Conservation (phyloP, 1,140 invertebrate species). For the Aethina tumida region DNA sequence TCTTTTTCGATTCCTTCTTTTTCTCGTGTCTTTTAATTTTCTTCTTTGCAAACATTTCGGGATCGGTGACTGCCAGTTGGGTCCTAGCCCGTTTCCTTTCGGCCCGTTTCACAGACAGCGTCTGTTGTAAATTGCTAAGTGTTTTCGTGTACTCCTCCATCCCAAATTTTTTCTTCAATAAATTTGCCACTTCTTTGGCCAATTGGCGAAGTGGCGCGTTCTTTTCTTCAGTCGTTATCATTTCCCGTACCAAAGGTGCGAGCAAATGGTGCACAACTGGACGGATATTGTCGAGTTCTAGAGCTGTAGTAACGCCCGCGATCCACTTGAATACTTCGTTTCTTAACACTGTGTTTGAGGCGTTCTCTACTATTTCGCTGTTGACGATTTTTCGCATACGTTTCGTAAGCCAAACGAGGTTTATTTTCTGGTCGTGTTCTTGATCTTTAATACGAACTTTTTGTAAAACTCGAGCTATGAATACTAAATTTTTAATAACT, state of each 20-base stretch:
- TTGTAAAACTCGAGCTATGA: conserved; percentile 51
- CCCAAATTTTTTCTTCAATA: conserved; percentile 56
- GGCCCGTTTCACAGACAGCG: conserved; percentile 49
- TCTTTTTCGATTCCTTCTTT: conserved; percentile 64
- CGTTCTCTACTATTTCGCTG: conserved; percentile 54
- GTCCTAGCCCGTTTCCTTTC: conserved; percentile 54
- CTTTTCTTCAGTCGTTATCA: conserved; percentile 45
- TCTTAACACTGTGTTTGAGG: conserved; percentile 46
- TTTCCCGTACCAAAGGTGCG: conserved; percentile 57
- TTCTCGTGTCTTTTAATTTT: conserved; percentile 65
- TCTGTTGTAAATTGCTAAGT: conserved; percentile 46
- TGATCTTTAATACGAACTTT: conserved; percentile 37
- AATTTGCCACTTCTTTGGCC: conserved; percentile 53
- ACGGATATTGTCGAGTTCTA: conserved; percentile 44
- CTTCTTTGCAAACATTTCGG: conserved; percentile 63
- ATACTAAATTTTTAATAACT: conserved; percentile 63
- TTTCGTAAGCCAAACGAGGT: conserved; percentile 57
- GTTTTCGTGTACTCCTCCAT: conserved; percentile 51
- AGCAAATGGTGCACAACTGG: conserved; percentile 47
- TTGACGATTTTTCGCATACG: conserved; percentile 59
- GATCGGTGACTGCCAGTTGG: conserved; percentile 62
- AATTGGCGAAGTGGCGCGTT: conserved; percentile 45
- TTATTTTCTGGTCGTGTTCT: conserved; percentile 30
- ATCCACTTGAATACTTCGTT: conserved; percentile 64
- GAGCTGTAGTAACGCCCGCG: conserved; percentile 49